Evolutionary conservation across 2,113 vertebrate species (phyloP), one percentile per base, ranked within the genome.

Genomic region (Penelope pileata): DNA sequence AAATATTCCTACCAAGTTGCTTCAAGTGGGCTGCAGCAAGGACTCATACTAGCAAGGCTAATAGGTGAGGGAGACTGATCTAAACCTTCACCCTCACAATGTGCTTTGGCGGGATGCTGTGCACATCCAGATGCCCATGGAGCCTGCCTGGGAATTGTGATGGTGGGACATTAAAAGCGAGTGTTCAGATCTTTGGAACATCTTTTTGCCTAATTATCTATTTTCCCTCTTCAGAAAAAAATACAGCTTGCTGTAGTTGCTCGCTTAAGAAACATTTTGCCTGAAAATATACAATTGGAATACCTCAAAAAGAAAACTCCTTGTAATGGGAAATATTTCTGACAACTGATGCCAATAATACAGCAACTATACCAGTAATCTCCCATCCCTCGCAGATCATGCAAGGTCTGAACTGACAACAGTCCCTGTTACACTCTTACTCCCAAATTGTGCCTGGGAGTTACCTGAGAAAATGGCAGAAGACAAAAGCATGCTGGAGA

Each of bases 71-170:
- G n/a, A 74, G 16, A 10, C 2, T 38, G 51, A 47, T 23, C 3
- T 12, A 66, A 80, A 58, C 21, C 27, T 70, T 53, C 38, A 23
- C 36, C 2, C 24, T 66, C 32, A 21, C 13, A 26, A 45, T 0
- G 0, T 19, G 30, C 7, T 66, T 69, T 66, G 34, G 11, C 0
- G 2, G 75, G 60, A 63, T 22, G 16, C 67, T 40, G 30, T 19
- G 22, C 24, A 38, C 8, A 17, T 75, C 59, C 32, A 27, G 8
- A 8, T 26, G 42, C 30, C 69, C n/a, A n/a, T 54, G 36, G 19
- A 86, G 30, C 21, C 15, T 50, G 30, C 51, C 53, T 16, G 36
- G 78, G 40, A 36, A 29, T 73, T 5, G 2, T 17, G 3, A 16
- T 19, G 7, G 18, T 78, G 58, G 3, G 17, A 2, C 32, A 32